Percentiles rank a stretch among this genome's conserved stretches.
Conservation (phyloP, 2,797 vertebrate genomes). For the Lutjanus argentimaculatus region DNA sequence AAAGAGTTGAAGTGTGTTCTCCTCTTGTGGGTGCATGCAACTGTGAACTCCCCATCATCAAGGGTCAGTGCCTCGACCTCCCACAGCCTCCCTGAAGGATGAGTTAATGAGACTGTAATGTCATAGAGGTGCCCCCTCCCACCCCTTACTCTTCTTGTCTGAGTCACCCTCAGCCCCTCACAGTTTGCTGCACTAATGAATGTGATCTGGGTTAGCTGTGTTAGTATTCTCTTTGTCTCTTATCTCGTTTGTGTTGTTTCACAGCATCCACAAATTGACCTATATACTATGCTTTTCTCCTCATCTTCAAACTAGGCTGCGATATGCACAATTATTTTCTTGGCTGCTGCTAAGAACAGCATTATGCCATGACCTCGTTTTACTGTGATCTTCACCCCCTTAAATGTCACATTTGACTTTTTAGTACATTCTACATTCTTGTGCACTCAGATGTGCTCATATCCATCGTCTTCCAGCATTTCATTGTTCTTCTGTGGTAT, state of each 20-base stretch:
- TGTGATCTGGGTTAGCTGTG: conserved; percentile 52
- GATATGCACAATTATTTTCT: conserved; percentile 38
- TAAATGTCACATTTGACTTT: conserved; percentile 40
- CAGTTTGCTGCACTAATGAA: conserved; percentile 60
- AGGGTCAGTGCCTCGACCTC: conserved; percentile 50
- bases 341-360: conserved; percentile 29
- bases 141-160: conserved; percentile 14
- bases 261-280: conserved; percentile 57
- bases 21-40: conserved; percentile 17
- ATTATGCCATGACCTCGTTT: conserved; percentile 19
- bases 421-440: not conserved
- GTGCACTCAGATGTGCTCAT: not conserved
- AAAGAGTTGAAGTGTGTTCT: conserved; percentile 17
- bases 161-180: conserved; percentile 44
- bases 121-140: conserved; percentile 42
- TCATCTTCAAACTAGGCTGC: conserved; percentile 19
- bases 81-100: conserved; percentile 38
- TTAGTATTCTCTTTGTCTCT: conserved; percentile 48
- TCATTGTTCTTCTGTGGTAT: not conserved
- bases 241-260: conserved; percentile 46
- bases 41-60: conserved; percentile 24
- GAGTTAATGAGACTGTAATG: conserved; percentile 66
- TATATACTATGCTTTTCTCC: conserved; percentile 26
- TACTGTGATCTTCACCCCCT: not conserved
- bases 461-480: not conserved